Base-by-base conservation (phyloP, 2,797 vertebrate genomes). In the Platalea minor region DNA sequence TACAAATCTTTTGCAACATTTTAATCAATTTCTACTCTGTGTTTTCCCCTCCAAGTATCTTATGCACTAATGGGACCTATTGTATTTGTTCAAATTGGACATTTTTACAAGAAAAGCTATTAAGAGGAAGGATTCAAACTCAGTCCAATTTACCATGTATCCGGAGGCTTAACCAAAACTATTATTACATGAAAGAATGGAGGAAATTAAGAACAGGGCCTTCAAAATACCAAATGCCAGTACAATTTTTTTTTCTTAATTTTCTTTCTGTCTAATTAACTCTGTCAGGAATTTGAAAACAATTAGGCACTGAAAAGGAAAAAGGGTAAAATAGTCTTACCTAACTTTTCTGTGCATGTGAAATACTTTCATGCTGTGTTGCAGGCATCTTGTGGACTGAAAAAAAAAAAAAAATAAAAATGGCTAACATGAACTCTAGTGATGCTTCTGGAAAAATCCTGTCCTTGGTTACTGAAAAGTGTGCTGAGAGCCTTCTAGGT, bases 191-290 rank as follows among this genome's bases (percentile, higher is more conserved):
- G 89, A 98, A 97, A 97, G 97, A 97, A 96, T 87, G 63, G 74
- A 97, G 97, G 96, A 98, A 98, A 98, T 98, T 98, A 97, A 96
- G 98, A 98, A 97, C 97, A 98, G 97, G 68, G 37, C 93, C 92
- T 97, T 91, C 76, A 93, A 92, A 97, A 97, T 85, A 91, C 91
- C 91, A 97, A 96, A 89, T 96, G 94, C 94, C 95, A 97, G 91
- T 61, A 89, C 78, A 88, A 91, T 89, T 96, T 97, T 88, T 97
- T 97, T 96, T 91, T 26, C 85, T 93, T 23, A 41, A 93, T 97
- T 97, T 95, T 97, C 68, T 93, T 97, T 91, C 91, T 96, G 72
- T 88, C 84, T 97, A 97, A 98, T 97, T 97, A 97, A 85, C 88
- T 97, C 72, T 98, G 98, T 97, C 96, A 98, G 95, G 76, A 96